Evolutionary conservation across 2,888 invertebrate genomes (phyloP), one percentile per base, ranked within the genome.

Genomic region (Aquatica leii): DNA sequence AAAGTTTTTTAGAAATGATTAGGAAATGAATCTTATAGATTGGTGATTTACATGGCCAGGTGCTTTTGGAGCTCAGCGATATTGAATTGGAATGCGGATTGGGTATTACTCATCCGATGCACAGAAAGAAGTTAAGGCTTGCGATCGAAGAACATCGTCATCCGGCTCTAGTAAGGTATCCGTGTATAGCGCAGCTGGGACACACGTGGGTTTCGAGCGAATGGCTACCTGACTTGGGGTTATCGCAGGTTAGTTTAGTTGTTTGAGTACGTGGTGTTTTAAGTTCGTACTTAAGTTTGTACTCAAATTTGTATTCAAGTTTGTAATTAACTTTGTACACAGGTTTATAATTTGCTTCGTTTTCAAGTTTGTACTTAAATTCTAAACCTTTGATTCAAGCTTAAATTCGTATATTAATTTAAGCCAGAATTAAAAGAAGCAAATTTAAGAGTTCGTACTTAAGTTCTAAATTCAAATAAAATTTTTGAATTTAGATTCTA

Each of bases 201-300:
- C 95, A 96, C 81, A 93, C 93, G 14, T 97, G 97, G 96, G 95
- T 97, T 31, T 92, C 94, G 21, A 91, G 93, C 53, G 94, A 95
- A 78, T 97, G 96, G 95, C 82, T 97, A 71, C 93, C 94, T 0
- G 95, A 96, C 78, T 86, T 97, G 54, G 97, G 97, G 60, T 83
- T 97, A 59, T 89, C 94, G 8, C 90, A 90, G 85, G 89, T 89
- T 74, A 70, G 70, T 66, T 21, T 0, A 24, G n/a, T n/a, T n/a
- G n/a, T n/a, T n/a, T n/a, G n/a, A n/a, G n/a, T n/a, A n/a, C 15
- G 11, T 12, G 14, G 6, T 35, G 8, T 54, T 15, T 18, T 52
- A n/a, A n/a, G n/a, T n/a, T n/a, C n/a, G n/a, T n/a, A n/a, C n/a
- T n/a, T n/a, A n/a, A n/a, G n/a, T n/a, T n/a, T n/a, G n/a, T n/a